Evolutionary conservation across 2,888 invertebrate species (phyloP).

Genomic region (Acrocyrtus sp.): DNA sequence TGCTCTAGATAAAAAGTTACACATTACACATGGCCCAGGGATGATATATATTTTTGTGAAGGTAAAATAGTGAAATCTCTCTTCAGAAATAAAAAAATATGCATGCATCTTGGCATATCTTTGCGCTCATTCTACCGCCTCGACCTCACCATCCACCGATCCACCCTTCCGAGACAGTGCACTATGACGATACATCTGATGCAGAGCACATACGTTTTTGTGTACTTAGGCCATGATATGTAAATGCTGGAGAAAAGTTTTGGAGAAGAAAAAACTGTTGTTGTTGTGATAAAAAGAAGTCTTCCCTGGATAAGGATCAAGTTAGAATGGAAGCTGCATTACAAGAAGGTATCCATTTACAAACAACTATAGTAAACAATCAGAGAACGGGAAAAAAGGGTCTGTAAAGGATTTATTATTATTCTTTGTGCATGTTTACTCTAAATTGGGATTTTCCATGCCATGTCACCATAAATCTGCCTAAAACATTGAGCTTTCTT

Average conservation of each 20-base stretch:
- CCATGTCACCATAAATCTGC: slow-evolving; percentile 38
- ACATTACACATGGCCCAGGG: slow-evolving; percentile 9
- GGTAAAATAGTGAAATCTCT: too few species aligned
- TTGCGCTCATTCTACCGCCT: too few species aligned
- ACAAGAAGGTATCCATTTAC: too few species aligned
- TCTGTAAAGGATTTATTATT: slow-evolving; percentile 33
- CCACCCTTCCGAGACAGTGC: too few species aligned
- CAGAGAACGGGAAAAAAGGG: slow-evolving; percentile 14
- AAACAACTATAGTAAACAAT: slow-evolving; percentile 33
- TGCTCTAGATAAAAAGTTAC: neutral
- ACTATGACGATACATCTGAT: neutral
- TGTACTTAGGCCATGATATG: neutral
- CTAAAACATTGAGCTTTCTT: slow-evolving; percentile 5
- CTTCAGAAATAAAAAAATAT: too few species aligned
- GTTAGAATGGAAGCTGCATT: too few species aligned
- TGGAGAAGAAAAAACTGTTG: neutral
- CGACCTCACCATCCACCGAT: too few species aligned
- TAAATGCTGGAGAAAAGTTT: neutral
- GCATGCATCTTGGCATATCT: too few species aligned
- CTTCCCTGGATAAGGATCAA: too few species aligned
- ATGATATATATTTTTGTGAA: too few species aligned
- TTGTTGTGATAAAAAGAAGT: neutral
- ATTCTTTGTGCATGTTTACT: slow-evolving; percentile 33
- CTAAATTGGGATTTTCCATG: slow-evolving; percentile 44
- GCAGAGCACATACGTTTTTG: neutral